phyloP scores from a whole-genome alignment of 2,797 vertebrate species.

The Monodelphis domestica region DNA sequence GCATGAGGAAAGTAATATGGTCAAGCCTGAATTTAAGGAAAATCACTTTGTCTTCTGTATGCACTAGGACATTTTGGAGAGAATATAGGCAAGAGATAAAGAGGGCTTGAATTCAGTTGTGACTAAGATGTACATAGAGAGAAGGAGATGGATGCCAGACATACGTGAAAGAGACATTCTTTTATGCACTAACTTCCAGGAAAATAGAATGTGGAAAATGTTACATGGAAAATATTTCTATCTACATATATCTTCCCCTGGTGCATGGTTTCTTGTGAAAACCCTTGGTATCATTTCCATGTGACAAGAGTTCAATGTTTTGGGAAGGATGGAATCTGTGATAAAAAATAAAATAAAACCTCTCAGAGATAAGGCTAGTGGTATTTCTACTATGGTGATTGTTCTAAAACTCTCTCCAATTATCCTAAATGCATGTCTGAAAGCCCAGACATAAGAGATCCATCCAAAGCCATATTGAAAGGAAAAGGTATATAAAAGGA shows the following conservation, averaged over 20 bases:
- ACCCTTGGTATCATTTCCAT: neutral
- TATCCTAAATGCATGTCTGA: neutral
- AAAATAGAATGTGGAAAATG: neutral
- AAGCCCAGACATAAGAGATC: neutral
- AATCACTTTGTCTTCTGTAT: neutral
- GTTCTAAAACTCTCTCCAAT: neutral
- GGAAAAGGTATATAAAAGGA: neutral
- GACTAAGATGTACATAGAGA: neutral
- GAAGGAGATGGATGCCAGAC: neutral
- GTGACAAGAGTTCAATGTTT: neutral
- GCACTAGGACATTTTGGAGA: neutral
- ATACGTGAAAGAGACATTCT: neutral
- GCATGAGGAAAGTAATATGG: neutral
- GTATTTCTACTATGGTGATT: neutral
- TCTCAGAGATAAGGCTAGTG: neutral
- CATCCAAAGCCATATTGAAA: neutral
- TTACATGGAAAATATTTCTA: neutral
- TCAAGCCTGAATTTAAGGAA: neutral
- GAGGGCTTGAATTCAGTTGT: too few species aligned
- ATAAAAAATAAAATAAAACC: neutral
- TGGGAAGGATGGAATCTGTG: neutral
- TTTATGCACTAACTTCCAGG: neutral
- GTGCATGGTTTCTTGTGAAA: neutral
- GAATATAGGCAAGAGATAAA: neutral
- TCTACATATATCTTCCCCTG: neutral